Base-by-base conservation (phyloP, 2,888 invertebrate species). In the Oegoconia quadripuncta region DNA sequence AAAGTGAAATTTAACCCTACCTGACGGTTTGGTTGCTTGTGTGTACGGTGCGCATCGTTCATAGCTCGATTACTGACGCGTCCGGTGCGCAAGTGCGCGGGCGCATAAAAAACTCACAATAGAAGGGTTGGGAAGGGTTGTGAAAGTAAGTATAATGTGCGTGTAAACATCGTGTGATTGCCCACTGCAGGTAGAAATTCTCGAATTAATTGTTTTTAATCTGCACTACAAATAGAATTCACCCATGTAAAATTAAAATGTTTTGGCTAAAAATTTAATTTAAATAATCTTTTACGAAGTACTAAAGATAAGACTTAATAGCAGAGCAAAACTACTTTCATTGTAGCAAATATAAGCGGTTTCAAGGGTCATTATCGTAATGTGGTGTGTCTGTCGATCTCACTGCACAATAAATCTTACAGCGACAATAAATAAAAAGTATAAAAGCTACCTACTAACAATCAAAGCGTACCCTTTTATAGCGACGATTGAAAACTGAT, bases 101-200 rank as follows among this genome's bases (percentile, higher is more conserved):
- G 38, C 53, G 55, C 53, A 68, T 48, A 77, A 80, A 79, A 80
- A 76, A 63, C 50, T 31, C 50, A 77, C 76, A 83, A 81, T 74
- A 51, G 75, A 80, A 82, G 80, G 78, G 81, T 78, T 82, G 71
- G 65, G 63, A 64, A 82, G 78, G 76, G 66, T 76, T 79, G 79
- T 68, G 69, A 70, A 70, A 71, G 57, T n/a, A n/a, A n/a, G 65
- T 66, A 76, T 82, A 79, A 84, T 74, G 70, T 60, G 71, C 84
- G 81, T 84, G 81, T 86, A 86, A 86, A 78, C 74, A 83, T 82
- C 84, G 76, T 76, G 76, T 84, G 84, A 84, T 83, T 80, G 76
- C 65, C 64, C 63, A 60, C 61, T 64, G 66, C 79, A 81, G 75
- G 78, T 80, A 77, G 63, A 78, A 72, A 74, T 74, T 77, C 71